A percentile compares a stretch with the other conserved stretches of the same genome.
Conservation (phyloP, 1,140 invertebrate genomes). For the Drosophila leontia region DNA sequence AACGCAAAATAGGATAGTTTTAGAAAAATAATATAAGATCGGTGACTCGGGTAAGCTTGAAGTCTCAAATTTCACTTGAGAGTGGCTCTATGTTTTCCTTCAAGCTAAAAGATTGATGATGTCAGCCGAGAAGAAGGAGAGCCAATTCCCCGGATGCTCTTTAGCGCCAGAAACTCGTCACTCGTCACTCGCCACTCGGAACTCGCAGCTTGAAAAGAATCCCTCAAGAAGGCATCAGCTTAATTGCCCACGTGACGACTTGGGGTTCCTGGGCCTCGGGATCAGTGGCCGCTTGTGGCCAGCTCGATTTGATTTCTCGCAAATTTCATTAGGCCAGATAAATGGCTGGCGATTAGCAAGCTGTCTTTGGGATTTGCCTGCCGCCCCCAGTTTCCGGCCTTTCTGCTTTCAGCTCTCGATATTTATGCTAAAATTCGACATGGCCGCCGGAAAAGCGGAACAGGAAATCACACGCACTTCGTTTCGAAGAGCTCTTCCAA, state of each 20-base stretch:
- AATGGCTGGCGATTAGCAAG: slow-evolving; percentile 80
- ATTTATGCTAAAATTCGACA: slow-evolving; percentile 83
- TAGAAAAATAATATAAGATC: neutral
- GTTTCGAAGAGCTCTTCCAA: neutral
- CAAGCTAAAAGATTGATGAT: neutral
- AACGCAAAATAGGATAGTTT: too few relatives aligned
- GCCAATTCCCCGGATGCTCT: slow-evolving; percentile 61
- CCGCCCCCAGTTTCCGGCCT: slow-evolving; percentile 2
- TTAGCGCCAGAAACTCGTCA: slow-evolving; percentile 24
- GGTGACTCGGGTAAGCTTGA: neutral
- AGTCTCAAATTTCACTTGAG: neutral
- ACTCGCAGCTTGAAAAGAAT: slow-evolving; percentile 40
- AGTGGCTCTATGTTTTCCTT: neutral
- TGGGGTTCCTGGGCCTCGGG: neutral
- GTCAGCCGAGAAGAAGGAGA: neutral
- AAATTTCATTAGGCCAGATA: slow-evolving; percentile 85
- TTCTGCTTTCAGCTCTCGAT: neutral
- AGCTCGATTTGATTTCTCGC: slow-evolving; percentile 64
- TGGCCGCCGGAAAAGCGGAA: slow-evolving; percentile 55
- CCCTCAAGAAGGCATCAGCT: slow-evolving; percentile 74
- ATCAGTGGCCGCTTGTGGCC: slow-evolving; percentile 51
- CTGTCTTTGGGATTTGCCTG: slow-evolving; percentile 18
- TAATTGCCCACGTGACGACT: slow-evolving; percentile 81
- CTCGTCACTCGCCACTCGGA: neutral
- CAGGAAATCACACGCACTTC: slow-evolving; percentile 55